phyloP scores from a whole-genome alignment of 2,797 vertebrate species.

The Gobionotothen gibberifrons region DNA sequence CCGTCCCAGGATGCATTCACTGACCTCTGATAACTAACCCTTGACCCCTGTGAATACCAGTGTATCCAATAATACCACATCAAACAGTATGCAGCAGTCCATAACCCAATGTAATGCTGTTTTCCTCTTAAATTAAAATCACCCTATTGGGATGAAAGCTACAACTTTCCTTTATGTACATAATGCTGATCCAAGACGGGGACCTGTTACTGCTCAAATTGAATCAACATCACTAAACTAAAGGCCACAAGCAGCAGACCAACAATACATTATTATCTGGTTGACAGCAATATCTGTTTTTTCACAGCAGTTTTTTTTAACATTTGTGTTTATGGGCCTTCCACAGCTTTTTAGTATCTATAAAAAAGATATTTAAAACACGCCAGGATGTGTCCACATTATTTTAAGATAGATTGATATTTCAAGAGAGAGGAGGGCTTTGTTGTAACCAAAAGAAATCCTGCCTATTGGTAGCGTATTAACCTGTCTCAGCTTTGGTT shows the following conservation, averaged over 20 bases:
- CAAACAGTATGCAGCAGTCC: background rate
- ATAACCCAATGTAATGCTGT: no score
- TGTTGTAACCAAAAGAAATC: background rate
- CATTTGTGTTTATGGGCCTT: background rate
- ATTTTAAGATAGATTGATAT: background rate
- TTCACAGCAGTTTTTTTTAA: constrained; percentile 5
- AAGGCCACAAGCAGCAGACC: constrained; percentile 20
- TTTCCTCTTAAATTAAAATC: no score
- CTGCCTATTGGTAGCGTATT: constrained; percentile 31
- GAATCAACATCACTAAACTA: constrained; percentile 5
- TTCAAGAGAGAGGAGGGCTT: background rate
- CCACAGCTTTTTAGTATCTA: no score
- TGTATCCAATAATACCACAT: background rate
- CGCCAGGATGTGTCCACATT: background rate
- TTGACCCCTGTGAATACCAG: background rate
- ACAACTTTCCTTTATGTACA: no score
- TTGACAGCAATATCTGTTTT: no score
- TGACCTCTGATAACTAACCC: constrained; percentile 1
- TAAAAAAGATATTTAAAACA: background rate
- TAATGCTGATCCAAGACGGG: no score
- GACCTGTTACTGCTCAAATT: background rate
- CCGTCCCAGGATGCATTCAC: background rate
- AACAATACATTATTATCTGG: constrained; percentile 23
- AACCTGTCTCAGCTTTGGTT: constrained; percentile 72
- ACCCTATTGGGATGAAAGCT: no score